A percentile compares a stretch with the other conserved stretches of the same genome.
phyloP scores from a whole-genome alignment of 2,888 invertebrate species.

The Chrysotoxum bicinctum region DNA sequence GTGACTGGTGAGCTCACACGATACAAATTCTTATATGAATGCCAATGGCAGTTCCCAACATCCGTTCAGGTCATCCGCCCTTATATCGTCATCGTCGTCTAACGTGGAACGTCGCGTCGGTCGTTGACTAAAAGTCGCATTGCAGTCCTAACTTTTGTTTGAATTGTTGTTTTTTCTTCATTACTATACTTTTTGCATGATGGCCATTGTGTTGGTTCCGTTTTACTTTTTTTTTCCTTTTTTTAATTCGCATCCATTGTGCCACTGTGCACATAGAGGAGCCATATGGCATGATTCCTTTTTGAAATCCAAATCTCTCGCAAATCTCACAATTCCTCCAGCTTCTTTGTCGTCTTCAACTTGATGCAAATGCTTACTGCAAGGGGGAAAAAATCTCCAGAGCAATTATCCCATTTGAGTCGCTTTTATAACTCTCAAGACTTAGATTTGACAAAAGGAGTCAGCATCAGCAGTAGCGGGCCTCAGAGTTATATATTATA shows the following conservation, averaged over 20 bases:
- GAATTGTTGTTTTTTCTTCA: conserved; percentile 21
- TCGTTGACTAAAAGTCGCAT: conserved; percentile 60
- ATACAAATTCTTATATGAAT: conserved; percentile 32
- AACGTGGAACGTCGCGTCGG: background rate
- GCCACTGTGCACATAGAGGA: conserved; percentile 21
- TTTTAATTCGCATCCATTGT: conserved; percentile 46
- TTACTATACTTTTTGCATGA: conserved; percentile 49
- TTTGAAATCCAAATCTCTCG: conserved; percentile 58
- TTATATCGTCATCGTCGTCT: conserved; percentile 32
- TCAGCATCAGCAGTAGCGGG: background rate
- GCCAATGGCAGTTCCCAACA: conserved; percentile 40
- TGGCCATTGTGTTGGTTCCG: conserved; percentile 52
- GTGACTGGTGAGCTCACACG: conserved; percentile 25
- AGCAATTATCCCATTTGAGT: conserved; percentile 71
- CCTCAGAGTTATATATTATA: conserved; percentile 4
- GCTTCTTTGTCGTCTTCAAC: conserved; percentile 12
- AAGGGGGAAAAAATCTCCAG: conserved; percentile 28
- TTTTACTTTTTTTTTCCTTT: conserved; percentile 11
- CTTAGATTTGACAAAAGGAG: conserved; percentile 61
- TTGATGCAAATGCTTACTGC: conserved; percentile 18
- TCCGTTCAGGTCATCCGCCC: conserved; percentile 68
- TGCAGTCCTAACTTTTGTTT: conserved; percentile 56
- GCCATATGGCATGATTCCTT: conserved; percentile 71
- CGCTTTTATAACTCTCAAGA: conserved; percentile 54
- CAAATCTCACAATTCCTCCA: conserved; percentile 12